Percentiles rank a stretch among this genome's conserved stretches.
phyloP scores from a whole-genome alignment of 2,113 vertebrate genomes.

The Sinosuthora webbiana region DNA sequence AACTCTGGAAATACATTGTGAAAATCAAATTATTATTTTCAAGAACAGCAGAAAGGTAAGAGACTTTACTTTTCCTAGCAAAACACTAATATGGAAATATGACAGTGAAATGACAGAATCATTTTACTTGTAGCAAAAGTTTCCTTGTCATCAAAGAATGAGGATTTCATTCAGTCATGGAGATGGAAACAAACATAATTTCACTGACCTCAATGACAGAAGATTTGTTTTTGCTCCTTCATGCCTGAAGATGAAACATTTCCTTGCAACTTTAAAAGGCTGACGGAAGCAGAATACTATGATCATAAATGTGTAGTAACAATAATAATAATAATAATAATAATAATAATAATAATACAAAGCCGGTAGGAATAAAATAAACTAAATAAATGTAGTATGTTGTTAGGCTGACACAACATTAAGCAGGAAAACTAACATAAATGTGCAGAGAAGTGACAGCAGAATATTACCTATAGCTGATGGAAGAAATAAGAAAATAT shows the following conservation, averaged over 20 bases:
- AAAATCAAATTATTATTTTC: conserved; percentile 1
- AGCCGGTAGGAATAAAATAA: not conserved
- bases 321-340: not conserved
- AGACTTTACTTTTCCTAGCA: conserved; percentile 31
- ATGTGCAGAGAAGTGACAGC: not conserved
- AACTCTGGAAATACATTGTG: conserved; percentile 2
- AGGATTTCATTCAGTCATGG: not conserved
- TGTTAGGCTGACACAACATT: not conserved
- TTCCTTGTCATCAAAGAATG: not conserved
- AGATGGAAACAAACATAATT: not conserved
- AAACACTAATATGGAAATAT: not conserved
- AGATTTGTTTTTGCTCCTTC: not conserved
- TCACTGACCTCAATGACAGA: not conserved
- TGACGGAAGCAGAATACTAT: not conserved
- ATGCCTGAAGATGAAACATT: conserved; percentile 21
- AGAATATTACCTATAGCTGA: not conserved
- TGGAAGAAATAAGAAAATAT: conserved; percentile 11
- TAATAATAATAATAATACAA: not conserved
- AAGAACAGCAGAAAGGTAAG: conserved; percentile 47
- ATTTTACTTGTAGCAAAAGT: not conserved
- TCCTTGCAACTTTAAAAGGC: not conserved
- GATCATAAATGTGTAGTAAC: not conserved
- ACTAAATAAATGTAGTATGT: not conserved
- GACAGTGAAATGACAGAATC: not conserved
- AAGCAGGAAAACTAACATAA: not conserved